phyloP scores from a whole-genome alignment of 2,888 invertebrate species.

The Nudaria mundana region DNA sequence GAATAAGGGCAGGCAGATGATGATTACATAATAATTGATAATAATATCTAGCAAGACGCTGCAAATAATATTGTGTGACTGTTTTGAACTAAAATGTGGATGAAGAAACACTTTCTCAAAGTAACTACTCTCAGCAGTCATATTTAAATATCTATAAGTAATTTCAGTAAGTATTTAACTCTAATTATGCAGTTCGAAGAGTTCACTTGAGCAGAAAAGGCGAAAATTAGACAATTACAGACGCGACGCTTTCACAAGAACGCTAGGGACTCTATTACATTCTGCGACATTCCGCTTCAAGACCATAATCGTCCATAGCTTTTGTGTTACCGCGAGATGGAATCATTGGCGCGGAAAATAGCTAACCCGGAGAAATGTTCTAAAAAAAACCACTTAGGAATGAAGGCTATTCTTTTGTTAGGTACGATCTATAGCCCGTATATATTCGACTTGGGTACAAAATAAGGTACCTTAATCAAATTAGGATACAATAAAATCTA shows the following conservation, averaged over 20 bases:
- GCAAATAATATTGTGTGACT: no score
- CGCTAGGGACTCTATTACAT: slow-evolving; percentile 35
- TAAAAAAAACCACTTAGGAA: slow-evolving; percentile 14
- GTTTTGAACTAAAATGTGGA: no score
- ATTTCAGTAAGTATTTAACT: slow-evolving; percentile 22
- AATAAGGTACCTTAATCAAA: slow-evolving; percentile 23
- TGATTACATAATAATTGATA: no score
- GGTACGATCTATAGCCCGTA: slow-evolving; percentile 23
- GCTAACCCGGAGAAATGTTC: slow-evolving; percentile 30
- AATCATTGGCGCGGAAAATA: slow-evolving; percentile 47
- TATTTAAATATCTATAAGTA: slow-evolving; percentile 17
- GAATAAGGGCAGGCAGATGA: no score
- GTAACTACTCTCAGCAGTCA: no score
- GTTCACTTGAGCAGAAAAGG: slow-evolving; percentile 30
- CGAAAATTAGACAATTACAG: slow-evolving; percentile 40
- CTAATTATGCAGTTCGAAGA: slow-evolving; percentile 20
- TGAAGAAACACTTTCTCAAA: no score
- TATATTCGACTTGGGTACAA: slow-evolving; percentile 1
- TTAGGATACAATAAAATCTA: slow-evolving; percentile 44
- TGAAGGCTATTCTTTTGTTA: slow-evolving; percentile 9
- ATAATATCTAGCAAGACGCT: no score
- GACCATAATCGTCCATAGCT: slow-evolving; percentile 45
- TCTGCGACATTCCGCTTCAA: slow-evolving; percentile 31
- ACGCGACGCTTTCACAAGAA: slow-evolving; percentile 23
- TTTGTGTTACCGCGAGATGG: slow-evolving; percentile 37